A percentile compares a stretch with the other conserved stretches of the same genome.
phyloP scores from a whole-genome alignment of 2,888 invertebrate genomes.

The Rhogogaster chlorosoma region DNA sequence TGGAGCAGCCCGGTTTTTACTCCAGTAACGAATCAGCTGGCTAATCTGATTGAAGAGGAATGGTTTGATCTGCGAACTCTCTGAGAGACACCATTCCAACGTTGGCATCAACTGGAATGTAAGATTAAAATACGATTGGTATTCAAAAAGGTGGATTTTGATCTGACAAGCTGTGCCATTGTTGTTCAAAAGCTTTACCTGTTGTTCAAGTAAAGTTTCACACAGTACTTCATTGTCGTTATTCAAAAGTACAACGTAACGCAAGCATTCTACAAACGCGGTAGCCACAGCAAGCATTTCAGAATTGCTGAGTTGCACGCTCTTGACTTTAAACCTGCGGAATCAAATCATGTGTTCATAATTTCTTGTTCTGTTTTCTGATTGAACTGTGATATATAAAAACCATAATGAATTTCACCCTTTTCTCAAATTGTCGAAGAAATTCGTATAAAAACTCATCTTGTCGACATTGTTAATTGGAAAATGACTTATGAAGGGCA shows the following conservation, averaged over 20 bases:
- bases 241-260: slow-evolving; percentile 81
- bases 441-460: slow-evolving; percentile 80
- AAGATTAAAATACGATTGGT: slow-evolving; percentile 16
- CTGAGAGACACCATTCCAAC: slow-evolving; percentile 78
- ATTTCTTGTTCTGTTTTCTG: background rate
- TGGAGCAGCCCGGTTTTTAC: slow-evolving; percentile 75
- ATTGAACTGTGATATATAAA: background rate
- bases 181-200: slow-evolving; percentile 62
- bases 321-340: slow-evolving; percentile 82
- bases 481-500: slow-evolving; percentile 88
- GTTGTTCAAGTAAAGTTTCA: slow-evolving; percentile 74
- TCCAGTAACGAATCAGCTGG: slow-evolving; percentile 81
- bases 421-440: slow-evolving; percentile 85
- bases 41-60: slow-evolving; percentile 79
- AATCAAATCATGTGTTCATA: slow-evolving; percentile 18
- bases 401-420: slow-evolving; percentile 80
- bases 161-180: slow-evolving; percentile 45
- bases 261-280: slow-evolving; percentile 88
- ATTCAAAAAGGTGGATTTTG: background rate
- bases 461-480: slow-evolving; percentile 79
- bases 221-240: slow-evolving; percentile 77
- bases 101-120: slow-evolving; percentile 76
- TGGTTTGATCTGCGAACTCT: slow-evolving; percentile 75
- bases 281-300: slow-evolving; percentile 85
- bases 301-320: slow-evolving; percentile 82